Evolutionary conservation across 2,888 invertebrate species (phyloP), one percentile per base, ranked within the genome.

Genomic region (Drosophila algonquin): DNA sequence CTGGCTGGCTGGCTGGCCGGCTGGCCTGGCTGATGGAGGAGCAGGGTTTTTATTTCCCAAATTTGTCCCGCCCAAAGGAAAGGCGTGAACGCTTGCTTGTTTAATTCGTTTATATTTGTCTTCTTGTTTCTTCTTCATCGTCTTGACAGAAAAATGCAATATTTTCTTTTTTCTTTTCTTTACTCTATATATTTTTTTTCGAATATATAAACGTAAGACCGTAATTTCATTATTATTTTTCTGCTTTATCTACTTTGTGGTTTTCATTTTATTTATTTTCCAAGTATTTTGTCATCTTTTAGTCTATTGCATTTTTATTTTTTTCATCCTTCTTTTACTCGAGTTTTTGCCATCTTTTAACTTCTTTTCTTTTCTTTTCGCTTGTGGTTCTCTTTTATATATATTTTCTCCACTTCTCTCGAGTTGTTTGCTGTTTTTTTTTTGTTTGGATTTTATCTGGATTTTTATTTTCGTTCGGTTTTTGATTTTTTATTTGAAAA

Each of bases 31-130:
- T 12, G 14, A 8, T 6, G 44, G 14, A 45, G 24, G 18, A 21
- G 18, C 18, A 53, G 16, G 35, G 24, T 18, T 21, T 44, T 27
- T 30, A 47, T 3, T 27, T 58, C 75, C 75, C 61, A 64, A 85
- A 73, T 84, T 87, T 72, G 58, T 76, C 82, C 83, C 89, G 71
- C 83, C 83, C 83, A 84, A 83, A 87, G 89, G 89, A 83, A 83
- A 89, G 89, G 87, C 89, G 71, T 50, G 71, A 73, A 68, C 71
- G 63, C 71, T 81, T 80, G 82, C 74, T 83, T 80, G 85, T 89
- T 81, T 89, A 81, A 87, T 80, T 87, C 65, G 87, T 65, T 83
- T 89, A 89, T 83, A 89, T 83, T 87, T 89, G 79, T 63, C 57
- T 48, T 71, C 73, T 56, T 60, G 55, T 83, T 84, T 73, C 83